Conservation (phyloP, 2,888 invertebrate genomes). For the Pandemis cinnamomeana region DNA sequence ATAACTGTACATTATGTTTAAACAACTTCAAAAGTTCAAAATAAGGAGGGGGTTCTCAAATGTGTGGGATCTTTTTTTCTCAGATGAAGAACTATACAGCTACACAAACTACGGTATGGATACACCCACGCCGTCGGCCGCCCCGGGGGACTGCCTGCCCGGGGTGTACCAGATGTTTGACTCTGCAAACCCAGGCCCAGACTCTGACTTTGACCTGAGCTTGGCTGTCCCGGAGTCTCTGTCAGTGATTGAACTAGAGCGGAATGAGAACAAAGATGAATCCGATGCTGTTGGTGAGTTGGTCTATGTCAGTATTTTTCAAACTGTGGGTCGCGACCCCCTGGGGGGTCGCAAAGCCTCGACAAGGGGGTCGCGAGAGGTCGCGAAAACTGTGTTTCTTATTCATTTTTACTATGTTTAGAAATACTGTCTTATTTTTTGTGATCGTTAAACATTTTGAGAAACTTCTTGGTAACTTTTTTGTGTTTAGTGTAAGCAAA, state of each 20-base stretch:
- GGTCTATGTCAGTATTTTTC: conserved; percentile 32
- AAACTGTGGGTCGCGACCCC: too few species aligned
- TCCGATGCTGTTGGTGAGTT: conserved; percentile 59
- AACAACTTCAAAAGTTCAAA: too few species aligned
- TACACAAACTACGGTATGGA: conserved; percentile 81
- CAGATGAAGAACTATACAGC: conserved; percentile 78
- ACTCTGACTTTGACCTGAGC: conserved; percentile 92
- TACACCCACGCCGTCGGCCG: conserved; percentile 68
- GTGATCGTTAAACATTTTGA: too few species aligned
- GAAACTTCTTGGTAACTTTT: too few species aligned
- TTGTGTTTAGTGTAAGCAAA: too few species aligned
- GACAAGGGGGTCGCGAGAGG: too few species aligned
- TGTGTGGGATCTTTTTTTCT: conserved; percentile 38
- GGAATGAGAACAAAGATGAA: conserved; percentile 65
- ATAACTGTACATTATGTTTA: too few species aligned
- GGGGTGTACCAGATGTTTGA: conserved; percentile 80
- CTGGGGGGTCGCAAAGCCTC: too few species aligned
- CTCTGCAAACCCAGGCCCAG: conserved; percentile 80
- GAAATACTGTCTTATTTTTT: too few species aligned
- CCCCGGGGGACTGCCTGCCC: conserved; percentile 74
- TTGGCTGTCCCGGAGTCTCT: conserved; percentile 91
- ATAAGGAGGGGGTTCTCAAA: too few species aligned
- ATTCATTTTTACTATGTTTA: too few species aligned
- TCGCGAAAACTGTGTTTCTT: too few species aligned
- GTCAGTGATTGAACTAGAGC: conserved; percentile 86